Base-by-base conservation (phyloP, 2,888 invertebrate species). In the Xanthia togata region DNA sequence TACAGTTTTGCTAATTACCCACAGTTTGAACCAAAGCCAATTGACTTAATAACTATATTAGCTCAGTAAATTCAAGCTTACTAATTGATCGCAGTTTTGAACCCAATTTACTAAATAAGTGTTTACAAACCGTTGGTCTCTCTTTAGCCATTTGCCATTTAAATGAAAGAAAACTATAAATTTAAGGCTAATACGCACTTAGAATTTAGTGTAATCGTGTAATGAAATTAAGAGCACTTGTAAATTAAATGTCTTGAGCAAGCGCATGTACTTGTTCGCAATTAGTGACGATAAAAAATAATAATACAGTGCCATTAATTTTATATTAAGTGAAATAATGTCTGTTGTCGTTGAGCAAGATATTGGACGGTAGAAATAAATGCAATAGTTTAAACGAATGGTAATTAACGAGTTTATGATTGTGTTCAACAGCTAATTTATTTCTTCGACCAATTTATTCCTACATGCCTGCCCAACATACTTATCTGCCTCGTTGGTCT, bases 261-360 rank as follows among this genome's bases (percentile, higher is more conserved):
- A 71, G 74, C 74, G 64, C 78, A 84, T 81, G 75, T 69, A 72
- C 69, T 79, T 74, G 69, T 67, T 68, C 71, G 87, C 80, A 89
- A 91, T 90, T 90, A 88, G 38, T 62, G 78, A 73, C 85, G 80
- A 90, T 91, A 90, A 91, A 91, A 91, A 89, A 85, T 83, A 86
- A 87, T 76, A 82, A 84, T 78, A 76, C 70, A 72, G 65, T 74
- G 31, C 73, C 57, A 76, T 72, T 87, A 78, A 86, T 82, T 82
- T 71, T 78, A 78, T 79, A 65, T 71, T 67, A 26, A 69, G 65
- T 73, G 63, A 53, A 67, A 70, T 83, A 74, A 70, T 57, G 20
- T 35, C 63, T 64, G 78, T 63, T 83, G 78, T 67, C 71, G 70
- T 81, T 76, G 73, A 44, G 71, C 67, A 75, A 83, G 71, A 63